Conservation (phyloP, 2,888 invertebrate species). For the Hydriomena furcata region DNA sequence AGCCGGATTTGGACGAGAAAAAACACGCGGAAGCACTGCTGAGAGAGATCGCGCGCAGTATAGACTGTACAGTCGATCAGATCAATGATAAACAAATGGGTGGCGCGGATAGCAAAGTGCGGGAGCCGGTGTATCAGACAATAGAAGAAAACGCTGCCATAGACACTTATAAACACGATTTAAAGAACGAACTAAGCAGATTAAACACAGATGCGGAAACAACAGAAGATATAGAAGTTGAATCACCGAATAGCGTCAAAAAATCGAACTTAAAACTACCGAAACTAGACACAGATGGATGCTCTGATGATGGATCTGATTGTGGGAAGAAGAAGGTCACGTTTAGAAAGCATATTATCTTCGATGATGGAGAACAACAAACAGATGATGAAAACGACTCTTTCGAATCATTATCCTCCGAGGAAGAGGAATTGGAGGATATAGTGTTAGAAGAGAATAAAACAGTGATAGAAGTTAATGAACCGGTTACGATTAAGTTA, state of each 20-base stretch:
- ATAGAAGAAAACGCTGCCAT: conserved; percentile 47
- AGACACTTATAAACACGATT: conserved; percentile 59
- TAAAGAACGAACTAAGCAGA: conserved; percentile 64
- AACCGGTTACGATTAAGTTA: conserved; percentile 56
- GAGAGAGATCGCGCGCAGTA: conserved; percentile 71
- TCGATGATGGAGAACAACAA: conserved; percentile 78
- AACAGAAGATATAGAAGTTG: too few species aligned
- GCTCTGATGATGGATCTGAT: conserved; percentile 76
- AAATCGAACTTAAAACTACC: conserved; percentile 75
- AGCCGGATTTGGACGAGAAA: conserved; percentile 66
- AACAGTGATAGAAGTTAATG: conserved; percentile 60
- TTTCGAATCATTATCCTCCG: conserved; percentile 72
- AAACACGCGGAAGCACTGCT: conserved; percentile 72
- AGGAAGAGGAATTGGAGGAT: conserved; percentile 69
- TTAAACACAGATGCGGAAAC: conserved; percentile 48
- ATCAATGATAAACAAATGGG: conserved; percentile 68
- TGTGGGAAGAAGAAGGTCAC: conserved; percentile 74
- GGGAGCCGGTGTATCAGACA: conserved; percentile 58
- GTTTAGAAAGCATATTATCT: conserved; percentile 76
- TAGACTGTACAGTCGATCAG: conserved; percentile 71
- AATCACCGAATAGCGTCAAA: conserved; percentile 57
- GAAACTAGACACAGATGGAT: conserved; percentile 68
- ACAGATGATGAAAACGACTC: conserved; percentile 73
- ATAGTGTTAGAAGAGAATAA: conserved; percentile 54
- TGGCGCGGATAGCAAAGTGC: conserved; percentile 56